Conservation (phyloP, 2,113 vertebrate species). For the Clarias batrachus region DNA sequence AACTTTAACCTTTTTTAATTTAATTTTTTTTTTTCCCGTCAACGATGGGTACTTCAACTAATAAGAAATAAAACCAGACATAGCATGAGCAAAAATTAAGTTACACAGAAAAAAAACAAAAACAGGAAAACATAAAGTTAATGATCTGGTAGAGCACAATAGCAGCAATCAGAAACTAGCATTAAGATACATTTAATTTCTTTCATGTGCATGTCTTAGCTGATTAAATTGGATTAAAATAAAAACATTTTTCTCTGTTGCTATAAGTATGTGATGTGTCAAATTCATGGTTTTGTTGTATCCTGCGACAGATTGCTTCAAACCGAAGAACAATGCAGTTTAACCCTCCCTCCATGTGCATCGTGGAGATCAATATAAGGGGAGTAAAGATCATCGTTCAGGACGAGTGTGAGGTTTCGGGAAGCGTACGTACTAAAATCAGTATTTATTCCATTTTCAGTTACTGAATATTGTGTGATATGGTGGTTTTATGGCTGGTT, state of each 20-base stretch:
- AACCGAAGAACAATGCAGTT: constrained; percentile 76
- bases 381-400: constrained; percentile 83
- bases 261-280: not conserved
- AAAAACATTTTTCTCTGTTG: not conserved
- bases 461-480: not conserved
- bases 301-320: constrained; percentile 80
- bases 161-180: not conserved
- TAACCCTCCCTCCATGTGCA: constrained; percentile 83
- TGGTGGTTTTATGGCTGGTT: not conserved
- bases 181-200: not conserved
- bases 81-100: not conserved
- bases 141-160: not conserved
- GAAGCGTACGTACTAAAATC: constrained; percentile 60
- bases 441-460: not conserved
- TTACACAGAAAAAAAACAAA: too few relatives aligned
- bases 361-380: constrained; percentile 86
- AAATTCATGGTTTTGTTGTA: constrained; percentile 2
- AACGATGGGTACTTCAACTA: too few relatives aligned
- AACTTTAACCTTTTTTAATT: too few relatives aligned
- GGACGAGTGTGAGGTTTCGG: constrained; percentile 69
- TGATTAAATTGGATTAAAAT: not conserved
- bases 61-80: not conserved
- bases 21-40: too few relatives aligned
- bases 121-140: too few relatives aligned
- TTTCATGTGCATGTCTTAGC: not conserved